Evolutionary conservation across 92 coral and sea anemone species (phyloP), one percentile per base, ranked within the genome.

Genomic region (Virgularia gustaviana): DNA sequence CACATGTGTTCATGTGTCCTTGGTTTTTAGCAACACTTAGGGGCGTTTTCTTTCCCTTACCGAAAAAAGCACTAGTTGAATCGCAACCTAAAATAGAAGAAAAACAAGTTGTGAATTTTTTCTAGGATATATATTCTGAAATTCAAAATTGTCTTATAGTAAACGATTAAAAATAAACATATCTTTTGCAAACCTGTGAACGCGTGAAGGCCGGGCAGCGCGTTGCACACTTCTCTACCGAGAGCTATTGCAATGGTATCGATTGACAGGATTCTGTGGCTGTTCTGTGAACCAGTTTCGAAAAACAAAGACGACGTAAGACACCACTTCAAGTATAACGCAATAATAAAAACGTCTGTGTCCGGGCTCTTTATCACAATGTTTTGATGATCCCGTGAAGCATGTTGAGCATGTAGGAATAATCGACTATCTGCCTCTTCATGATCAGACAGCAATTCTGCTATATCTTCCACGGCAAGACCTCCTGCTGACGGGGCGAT

Each of bases 31-130:
- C 37, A 35, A 63, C 36, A 6, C 70, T 52, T 36, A n/a, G n/a
- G n/a, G n/a, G n/a, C n/a, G n/a, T 64, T 54, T 64, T 37, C 71
- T 64, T 63, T 20, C 70, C 54, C 43, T 64, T 64, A 42, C 71
- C 54, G 23, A 38, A 64, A 64, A 64, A 64, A 29, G 71, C 71
- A 64, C 71, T 64, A 38, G 71, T 64, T 36, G 71, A 64, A 54
- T 64, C 53, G 35, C 71, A 64, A 42, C 71, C 71, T n/a, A n/a
- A n/a, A n/a, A n/a, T n/a, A n/a, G n/a, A n/a, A n/a, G n/a, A n/a
- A n/a, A n/a, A n/a, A n/a, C n/a, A n/a, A n/a, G n/a, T n/a, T n/a
- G n/a, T n/a, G n/a, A n/a, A n/a, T n/a, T n/a, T n/a, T n/a, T n/a
- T n/a, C n/a, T n/a, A n/a, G n/a, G n/a, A n/a, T n/a, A n/a, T n/a